Base-by-base conservation (phyloP, 2,888 invertebrate genomes). In the Papilio gigon region DNA sequence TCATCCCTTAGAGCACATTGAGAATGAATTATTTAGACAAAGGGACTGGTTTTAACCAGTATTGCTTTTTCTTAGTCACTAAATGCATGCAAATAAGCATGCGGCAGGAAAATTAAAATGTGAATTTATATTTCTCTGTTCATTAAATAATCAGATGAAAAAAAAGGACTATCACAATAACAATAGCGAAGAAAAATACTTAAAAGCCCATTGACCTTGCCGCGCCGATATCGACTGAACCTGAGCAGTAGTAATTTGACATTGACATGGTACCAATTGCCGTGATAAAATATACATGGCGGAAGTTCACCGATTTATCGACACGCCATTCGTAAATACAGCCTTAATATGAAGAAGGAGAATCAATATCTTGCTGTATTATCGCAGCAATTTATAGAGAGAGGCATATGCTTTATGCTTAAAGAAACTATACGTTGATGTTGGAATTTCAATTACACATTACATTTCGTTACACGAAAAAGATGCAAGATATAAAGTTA, bases 221-320 rank as follows among this genome's bases (percentile, higher is more conserved):
- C 53, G 11, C 30, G 35, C 30, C 20, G 12, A 20, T 37, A 67
- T 61, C 27, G 50, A 67, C 40, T 50, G 60, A 53, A 61, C 33
- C 12, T 37, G 37, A 27, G 50, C 42, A 58, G 42, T 37, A 47
- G 60, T 60, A 61, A 67, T 67, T 61, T 50, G 67, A 67, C 61
- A 67, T 67, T 67, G 67, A 67, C 61, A 67, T 53, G 61, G 17
- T 61, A 61, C 37, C 61, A 53, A 67, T 62, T 67, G 53, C 22
- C 22, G 27, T 40, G 30, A 61, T 67, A 30, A 67, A 67, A 61
- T 67, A 67, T 61, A 61, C 37, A 67, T 53, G 27, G 40, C 61
- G 53, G 67, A 67, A 61, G 40, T 27, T 65, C 22, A 58, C 20
- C 58, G 14, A 33, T 58, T 59, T 59, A 65, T 27, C 40, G 56